These are phyloP conservation scores for Terrapene triunguis DNA, from an alignment of 2,113 vertebrate genomes.

Conservation along the genomic window DNA sequence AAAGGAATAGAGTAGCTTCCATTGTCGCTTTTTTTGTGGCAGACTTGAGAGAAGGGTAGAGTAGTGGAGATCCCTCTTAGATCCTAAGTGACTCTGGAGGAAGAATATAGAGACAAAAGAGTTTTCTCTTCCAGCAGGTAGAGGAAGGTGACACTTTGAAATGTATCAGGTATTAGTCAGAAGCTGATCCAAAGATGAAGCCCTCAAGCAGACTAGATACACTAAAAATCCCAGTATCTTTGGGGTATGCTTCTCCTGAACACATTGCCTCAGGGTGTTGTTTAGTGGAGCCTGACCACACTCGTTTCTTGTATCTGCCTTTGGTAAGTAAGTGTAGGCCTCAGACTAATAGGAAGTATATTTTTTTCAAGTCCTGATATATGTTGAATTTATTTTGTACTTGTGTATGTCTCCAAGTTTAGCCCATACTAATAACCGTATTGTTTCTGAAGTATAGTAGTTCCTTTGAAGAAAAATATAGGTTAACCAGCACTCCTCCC, in stretches of 20 bases:
- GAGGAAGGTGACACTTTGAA: neutral
- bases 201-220: neutral
- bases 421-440: neutral
- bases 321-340: neutral
- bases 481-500: neutral
- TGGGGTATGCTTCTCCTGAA: neutral
- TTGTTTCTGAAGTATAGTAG: neutral
- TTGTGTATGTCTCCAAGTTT: neutral
- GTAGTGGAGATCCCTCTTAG: neutral
- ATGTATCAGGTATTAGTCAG: accelerated
- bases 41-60: neutral
- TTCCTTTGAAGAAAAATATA: neutral
- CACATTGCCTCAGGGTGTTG: neutral
- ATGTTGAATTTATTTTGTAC: neutral
- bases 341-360: neutral
- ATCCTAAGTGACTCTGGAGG: neutral
- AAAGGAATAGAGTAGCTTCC: neutral
- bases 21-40: neutral
- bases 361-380: neutral
- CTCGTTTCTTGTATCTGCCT: neutral
- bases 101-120: neutral
- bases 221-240: no score
- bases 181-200: neutral
- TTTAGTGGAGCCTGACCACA: neutral
- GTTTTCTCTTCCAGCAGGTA: neutral